These are phyloP conservation scores for Pachypanchax playfairii DNA, from an alignment of 2,113 vertebrate species.

Conservation along the genomic window DNA sequence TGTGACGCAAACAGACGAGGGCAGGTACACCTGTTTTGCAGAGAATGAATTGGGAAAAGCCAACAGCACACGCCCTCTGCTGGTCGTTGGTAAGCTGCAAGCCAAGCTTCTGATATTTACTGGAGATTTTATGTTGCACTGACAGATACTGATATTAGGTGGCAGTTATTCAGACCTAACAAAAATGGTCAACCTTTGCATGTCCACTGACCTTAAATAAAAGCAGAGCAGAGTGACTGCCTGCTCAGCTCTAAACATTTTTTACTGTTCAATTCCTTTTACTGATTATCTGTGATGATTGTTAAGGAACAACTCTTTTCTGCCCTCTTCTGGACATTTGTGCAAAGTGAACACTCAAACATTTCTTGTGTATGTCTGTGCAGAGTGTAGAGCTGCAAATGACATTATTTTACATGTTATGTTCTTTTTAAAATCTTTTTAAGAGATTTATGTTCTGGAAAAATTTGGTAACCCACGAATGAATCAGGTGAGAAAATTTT, in stretches of 20 bases:
- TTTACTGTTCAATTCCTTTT: not conserved
- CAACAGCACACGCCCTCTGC: slow-evolving; percentile 89
- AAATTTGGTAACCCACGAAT: no score
- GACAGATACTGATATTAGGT: slow-evolving; percentile 30
- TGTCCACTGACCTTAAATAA: slow-evolving; percentile 39
- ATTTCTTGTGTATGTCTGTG: not conserved
- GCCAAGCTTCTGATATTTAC: slow-evolving; percentile 11
- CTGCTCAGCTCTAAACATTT: slow-evolving; percentile 22
- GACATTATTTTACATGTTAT: not conserved
- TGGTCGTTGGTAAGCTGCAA: slow-evolving; percentile 85
- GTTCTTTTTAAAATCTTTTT: no score
- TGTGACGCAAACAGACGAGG: slow-evolving; percentile 87
- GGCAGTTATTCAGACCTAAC: slow-evolving; percentile 21
- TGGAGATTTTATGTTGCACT: slow-evolving; percentile 1
- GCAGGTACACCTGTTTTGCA: slow-evolving; percentile 93
- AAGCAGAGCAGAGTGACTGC: slow-evolving; percentile 3
- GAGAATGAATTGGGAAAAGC: slow-evolving; percentile 92
- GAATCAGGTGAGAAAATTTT: no score
- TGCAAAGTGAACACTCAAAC: slow-evolving; percentile 19
- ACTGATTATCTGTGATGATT: not conserved
- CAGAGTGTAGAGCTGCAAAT: no score
- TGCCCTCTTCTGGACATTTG: slow-evolving; percentile 71
- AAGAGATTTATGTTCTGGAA: no score
- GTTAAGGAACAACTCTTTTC: slow-evolving; percentile 46
- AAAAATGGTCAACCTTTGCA: slow-evolving; percentile 38